Evolutionary conservation across 1,140 invertebrate species (phyloP).

Genomic region (Microplitis mediator): DNA sequence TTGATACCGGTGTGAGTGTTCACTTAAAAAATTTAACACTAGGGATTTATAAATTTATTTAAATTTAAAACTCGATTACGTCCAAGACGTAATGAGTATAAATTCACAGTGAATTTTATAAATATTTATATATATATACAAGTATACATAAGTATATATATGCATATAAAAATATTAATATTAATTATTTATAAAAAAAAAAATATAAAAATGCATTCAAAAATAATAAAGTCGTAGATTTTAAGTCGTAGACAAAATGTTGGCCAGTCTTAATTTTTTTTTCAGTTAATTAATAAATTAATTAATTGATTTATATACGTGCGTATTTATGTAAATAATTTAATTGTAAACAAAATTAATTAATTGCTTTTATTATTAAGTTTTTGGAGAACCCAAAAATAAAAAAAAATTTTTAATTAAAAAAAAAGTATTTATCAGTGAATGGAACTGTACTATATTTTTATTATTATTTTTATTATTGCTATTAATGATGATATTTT

Average conservation of each 20-base stretch:
- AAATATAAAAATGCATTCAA: not conserved
- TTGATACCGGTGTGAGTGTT: not conserved
- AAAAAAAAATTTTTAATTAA: too few relatives aligned
- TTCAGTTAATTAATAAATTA: not conserved
- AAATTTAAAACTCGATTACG: not conserved
- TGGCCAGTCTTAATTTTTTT: conserved; percentile 16
- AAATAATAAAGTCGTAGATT: not conserved
- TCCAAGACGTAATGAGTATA: not conserved
- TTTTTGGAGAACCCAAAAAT: not conserved
- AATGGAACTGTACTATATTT: conserved; percentile 17
- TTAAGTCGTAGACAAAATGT: conserved; percentile 11
- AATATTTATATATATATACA: too few relatives aligned
- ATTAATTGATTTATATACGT: conserved; percentile 12
- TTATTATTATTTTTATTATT: not conserved
- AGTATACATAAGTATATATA: too few relatives aligned
- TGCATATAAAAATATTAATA: too few relatives aligned
- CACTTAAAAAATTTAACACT: not conserved
- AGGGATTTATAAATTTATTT: too few relatives aligned
- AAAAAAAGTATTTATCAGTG: conserved; percentile 13
- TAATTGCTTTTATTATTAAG: conserved; percentile 9
- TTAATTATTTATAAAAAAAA: not conserved
- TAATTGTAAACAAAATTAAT: conserved; percentile 14
- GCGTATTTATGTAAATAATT: conserved; percentile 9
- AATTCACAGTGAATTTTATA: not conserved
- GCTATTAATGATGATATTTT: not conserved